Percentiles rank a stretch among this genome's conserved stretches.
Evolutionary conservation across 92 coral and sea anemone species (phyloP).

Genomic region (Bergia sp.): DNA sequence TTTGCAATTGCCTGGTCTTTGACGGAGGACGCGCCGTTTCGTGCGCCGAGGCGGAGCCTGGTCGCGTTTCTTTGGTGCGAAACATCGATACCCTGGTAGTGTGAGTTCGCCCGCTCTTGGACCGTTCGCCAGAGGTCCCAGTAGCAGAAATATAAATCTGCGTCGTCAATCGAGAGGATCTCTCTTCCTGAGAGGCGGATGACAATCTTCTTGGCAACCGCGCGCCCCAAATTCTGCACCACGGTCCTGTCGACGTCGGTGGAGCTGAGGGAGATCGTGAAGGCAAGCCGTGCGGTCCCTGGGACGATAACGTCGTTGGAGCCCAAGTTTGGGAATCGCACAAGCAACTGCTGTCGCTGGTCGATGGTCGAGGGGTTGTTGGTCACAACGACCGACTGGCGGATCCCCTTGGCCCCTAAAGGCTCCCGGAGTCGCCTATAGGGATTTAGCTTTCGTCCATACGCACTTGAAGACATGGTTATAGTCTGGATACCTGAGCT

Average conservation of each 20-base stretch:
- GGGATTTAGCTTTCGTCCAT: no score
- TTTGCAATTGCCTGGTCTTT: background rate
- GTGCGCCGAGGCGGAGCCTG: no score
- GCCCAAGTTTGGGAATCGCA: background rate
- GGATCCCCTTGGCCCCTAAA: no score
- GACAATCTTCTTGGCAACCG: background rate
- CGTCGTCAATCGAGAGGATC: background rate
- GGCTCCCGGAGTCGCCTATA: no score
- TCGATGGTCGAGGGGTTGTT: background rate
- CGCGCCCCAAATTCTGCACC: background rate
- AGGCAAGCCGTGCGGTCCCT: background rate
- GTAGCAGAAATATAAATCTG: background rate
- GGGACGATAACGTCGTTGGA: no score
- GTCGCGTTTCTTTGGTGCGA: background rate
- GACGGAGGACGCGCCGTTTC: background rate
- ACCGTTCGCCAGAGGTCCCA: background rate
- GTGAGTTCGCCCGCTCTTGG: background rate
- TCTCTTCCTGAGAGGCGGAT: background rate
- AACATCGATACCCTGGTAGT: slow-evolving; percentile 1
- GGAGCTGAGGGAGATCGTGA: background rate
- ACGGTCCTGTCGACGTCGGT: background rate
- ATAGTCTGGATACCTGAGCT: no score
- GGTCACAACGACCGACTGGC: no score
- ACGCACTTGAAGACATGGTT: no score
- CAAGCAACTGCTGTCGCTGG: background rate